A percentile compares a stretch with the other conserved stretches of the same genome.
These are phyloP conservation scores for Drosophila parvula DNA, from an alignment of 1,140 invertebrate genomes.

Conservation along the genomic window DNA sequence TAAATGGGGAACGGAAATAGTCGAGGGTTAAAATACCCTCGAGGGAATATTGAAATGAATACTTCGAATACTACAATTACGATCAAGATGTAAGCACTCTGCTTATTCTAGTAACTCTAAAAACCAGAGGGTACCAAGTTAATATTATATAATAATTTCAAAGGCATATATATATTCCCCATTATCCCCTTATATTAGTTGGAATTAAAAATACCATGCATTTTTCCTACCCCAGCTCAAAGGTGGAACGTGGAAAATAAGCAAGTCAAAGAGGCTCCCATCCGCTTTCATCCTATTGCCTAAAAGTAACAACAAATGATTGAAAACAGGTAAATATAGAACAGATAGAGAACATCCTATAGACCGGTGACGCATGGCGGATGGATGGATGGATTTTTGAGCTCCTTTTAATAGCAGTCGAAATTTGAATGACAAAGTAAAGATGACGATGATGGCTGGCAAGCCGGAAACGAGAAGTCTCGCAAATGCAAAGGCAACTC, in stretches of 20 bases:
- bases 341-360: conserved; percentile 6
- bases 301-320: conserved; percentile 11
- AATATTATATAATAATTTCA: neutral
- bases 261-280: conserved; percentile 2
- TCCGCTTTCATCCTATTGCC: neutral
- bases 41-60: conserved; percentile 1
- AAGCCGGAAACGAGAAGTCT: conserved; percentile 18
- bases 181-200: neutral
- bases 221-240: neutral
- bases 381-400: conserved; percentile 6
- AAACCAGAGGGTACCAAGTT: neutral
- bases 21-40: conserved; percentile 8
- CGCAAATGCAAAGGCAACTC: conserved; percentile 1
- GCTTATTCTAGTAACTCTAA: neutral
- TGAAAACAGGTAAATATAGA: conserved; percentile 30
- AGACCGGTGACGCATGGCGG: conserved; percentile 5
- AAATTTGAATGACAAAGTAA: conserved; percentile 26
- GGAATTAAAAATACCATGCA: neutral
- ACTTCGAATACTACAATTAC: neutral
- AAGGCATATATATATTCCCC: too few relatives aligned
- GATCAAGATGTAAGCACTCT: neutral
- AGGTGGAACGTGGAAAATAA: neutral
- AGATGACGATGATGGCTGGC: conserved; percentile 7
- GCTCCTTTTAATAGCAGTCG: conserved; percentile 11
- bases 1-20: neutral